Conservation (phyloP, 1,140 invertebrate genomes). For the Caligus rogercresseyi region DNA sequence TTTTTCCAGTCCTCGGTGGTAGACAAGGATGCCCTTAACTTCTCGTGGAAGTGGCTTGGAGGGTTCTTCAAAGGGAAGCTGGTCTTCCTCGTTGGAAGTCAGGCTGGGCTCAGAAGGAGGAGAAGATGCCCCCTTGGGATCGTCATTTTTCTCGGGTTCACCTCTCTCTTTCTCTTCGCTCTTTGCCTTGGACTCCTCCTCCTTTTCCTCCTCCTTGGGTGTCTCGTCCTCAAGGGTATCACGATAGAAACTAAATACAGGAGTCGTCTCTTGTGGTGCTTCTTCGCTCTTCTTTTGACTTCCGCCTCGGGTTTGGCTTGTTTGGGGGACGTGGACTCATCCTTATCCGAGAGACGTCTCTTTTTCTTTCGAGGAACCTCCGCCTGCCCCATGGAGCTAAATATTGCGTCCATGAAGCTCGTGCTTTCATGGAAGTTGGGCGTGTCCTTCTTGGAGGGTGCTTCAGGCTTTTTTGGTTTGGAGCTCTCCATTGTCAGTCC, state of each 20-base stretch:
- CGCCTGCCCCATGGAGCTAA: constrained; percentile 1
- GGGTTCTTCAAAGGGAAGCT: constrained; percentile 17
- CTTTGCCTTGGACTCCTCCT: background rate
- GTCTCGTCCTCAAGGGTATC: constrained; percentile 8
- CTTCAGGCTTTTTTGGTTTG: background rate
- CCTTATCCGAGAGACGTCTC: constrained; percentile 2
- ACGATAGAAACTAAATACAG: constrained; percentile 14
- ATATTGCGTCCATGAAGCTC: constrained; percentile 15
- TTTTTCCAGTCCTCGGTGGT: background rate
- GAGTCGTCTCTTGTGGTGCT: background rate
- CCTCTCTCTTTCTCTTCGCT: background rate
- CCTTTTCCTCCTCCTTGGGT: background rate
- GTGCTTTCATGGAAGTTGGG: constrained; percentile 13
- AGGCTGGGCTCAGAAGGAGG: background rate
- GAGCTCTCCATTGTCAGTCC: background rate
- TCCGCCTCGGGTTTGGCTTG: background rate
- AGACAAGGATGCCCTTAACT: constrained; percentile 15
- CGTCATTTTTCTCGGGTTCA: too few relatives aligned
- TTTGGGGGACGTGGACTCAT: background rate
- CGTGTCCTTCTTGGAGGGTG: background rate
- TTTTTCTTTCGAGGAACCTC: background rate
- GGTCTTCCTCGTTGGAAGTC: background rate
- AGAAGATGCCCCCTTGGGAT: background rate
- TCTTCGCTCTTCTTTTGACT: background rate
- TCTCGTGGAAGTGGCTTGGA: background rate